Percentiles rank a stretch among this genome's conserved stretches.
Conservation (phyloP, 2,113 vertebrate species). For the Silurus asotus region DNA sequence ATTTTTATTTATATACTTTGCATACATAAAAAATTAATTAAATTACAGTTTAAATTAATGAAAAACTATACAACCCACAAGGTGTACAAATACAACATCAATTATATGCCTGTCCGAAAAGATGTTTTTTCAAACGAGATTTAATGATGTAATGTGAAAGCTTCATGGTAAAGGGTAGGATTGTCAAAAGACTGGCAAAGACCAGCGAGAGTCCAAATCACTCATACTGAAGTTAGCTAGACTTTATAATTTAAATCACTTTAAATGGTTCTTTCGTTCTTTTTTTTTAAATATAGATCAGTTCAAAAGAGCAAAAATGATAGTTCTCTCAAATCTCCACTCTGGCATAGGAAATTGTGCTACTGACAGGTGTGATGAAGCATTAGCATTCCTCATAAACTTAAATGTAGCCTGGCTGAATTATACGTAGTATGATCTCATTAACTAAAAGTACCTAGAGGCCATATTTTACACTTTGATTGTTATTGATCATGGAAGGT, state of each 20-base stretch:
- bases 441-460: constrained; percentile 43
- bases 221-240: neutral
- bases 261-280: neutral
- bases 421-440: constrained; percentile 31
- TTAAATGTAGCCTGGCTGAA: constrained; percentile 4
- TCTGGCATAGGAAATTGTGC: neutral
- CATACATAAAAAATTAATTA: too few relatives aligned
- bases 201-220: neutral
- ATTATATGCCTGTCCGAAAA: too few relatives aligned
- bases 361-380: constrained; percentile 31
- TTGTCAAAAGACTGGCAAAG: neutral
- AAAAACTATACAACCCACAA: too few relatives aligned
- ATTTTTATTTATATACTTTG: too few relatives aligned
- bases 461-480: constrained; percentile 53
- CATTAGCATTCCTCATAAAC: neutral
- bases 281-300: constrained; percentile 1
- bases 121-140: too few relatives aligned
- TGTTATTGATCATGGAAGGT: constrained; percentile 33
- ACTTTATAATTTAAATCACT: neutral
- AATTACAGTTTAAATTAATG: too few relatives aligned
- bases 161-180: neutral
- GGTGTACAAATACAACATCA: too few relatives aligned
- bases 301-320: constrained; percentile 16
- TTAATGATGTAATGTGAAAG: neutral
- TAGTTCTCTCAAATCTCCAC: constrained; percentile 26